These are phyloP conservation scores for Aleiodes sp. DNA, from an alignment of 1,140 invertebrate genomes.

Conservation along the genomic window DNA sequence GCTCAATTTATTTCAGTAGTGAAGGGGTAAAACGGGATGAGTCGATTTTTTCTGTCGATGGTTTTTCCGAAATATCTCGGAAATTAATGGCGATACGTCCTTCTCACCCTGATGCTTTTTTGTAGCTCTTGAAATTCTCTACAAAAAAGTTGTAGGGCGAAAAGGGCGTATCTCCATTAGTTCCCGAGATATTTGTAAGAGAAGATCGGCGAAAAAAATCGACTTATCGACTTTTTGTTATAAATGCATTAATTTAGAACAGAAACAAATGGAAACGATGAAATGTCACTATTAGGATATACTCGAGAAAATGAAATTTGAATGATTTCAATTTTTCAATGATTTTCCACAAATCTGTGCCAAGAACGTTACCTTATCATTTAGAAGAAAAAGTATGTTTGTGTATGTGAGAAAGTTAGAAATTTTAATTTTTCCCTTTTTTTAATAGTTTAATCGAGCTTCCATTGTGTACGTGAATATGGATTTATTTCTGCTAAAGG, in stretches of 20 bases:
- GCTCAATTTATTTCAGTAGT: neutral
- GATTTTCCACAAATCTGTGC: slow-evolving; percentile 46
- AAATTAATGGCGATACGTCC: too few species aligned
- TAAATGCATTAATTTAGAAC: neutral
- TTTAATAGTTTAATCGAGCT: slow-evolving; percentile 9
- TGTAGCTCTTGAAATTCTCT: too few species aligned
- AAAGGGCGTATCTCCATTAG: too few species aligned
- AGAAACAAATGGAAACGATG: neutral
- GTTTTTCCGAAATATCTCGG: too few species aligned
- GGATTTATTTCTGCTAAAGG: neutral
- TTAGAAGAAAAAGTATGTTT: slow-evolving; percentile 29
- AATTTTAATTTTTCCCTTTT: neutral
- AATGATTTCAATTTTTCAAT: slow-evolving; percentile 6
- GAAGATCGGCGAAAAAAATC: too few species aligned
- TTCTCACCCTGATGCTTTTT: too few species aligned
- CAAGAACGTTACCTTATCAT: slow-evolving; percentile 53
- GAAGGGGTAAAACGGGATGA: too few species aligned
- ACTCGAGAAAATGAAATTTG: neutral
- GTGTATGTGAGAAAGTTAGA: slow-evolving; percentile 15
- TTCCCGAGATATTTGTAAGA: too few species aligned
- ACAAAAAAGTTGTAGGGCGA: too few species aligned
- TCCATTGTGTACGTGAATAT: slow-evolving; percentile 11
- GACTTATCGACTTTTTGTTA: too few species aligned
- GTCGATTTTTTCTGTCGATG: too few species aligned
- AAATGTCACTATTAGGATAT: neutral